These are phyloP conservation scores for Vanessa cardui DNA, from an alignment of 2,888 invertebrate genomes.

Conservation along the genomic window DNA sequence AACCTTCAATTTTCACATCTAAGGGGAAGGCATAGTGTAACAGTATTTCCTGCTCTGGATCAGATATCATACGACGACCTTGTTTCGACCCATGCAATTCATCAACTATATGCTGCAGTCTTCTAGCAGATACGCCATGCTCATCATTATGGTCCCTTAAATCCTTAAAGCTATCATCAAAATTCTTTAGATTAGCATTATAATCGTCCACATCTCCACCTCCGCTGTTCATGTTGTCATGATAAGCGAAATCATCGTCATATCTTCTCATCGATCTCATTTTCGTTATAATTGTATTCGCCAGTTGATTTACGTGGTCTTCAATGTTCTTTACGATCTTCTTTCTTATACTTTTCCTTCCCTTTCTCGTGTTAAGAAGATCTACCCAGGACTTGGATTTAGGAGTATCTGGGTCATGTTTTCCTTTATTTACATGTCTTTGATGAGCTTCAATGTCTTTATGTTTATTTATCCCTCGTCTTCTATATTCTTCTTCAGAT, in stretches of 20 bases:
- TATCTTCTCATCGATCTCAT: slow-evolving; percentile 33
- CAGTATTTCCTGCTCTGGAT: slow-evolving; percentile 49
- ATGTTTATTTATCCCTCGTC: slow-evolving; percentile 38
- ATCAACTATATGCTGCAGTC: slow-evolving; percentile 34
- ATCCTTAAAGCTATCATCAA: slow-evolving; percentile 29
- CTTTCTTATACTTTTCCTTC: slow-evolving; percentile 24
- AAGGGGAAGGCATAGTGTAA: slow-evolving; percentile 61
- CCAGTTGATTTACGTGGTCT: slow-evolving; percentile 37
- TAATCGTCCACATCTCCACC: slow-evolving; percentile 43
- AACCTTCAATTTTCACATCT: slow-evolving; percentile 56
- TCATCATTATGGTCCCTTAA: slow-evolving; percentile 12
- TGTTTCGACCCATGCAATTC: slow-evolving; percentile 37
- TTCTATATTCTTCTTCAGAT: slow-evolving; percentile 41
- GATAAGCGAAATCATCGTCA: slow-evolving; percentile 47
- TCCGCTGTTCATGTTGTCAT: slow-evolving; percentile 47
- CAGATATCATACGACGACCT: slow-evolving; percentile 10
- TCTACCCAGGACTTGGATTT: slow-evolving; percentile 19
- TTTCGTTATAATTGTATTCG: slow-evolving; percentile 37
- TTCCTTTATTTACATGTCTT: background rate
- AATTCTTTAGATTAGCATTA: slow-evolving; percentile 48
- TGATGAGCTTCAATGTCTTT: background rate
- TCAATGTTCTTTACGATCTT: slow-evolving; percentile 30
- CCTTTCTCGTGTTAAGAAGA: slow-evolving; percentile 15
- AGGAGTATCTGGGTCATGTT: slow-evolving; percentile 15
- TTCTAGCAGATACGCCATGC: slow-evolving; percentile 30